These are phyloP conservation scores for Phytoseiulus persimilis DNA, from an alignment of 2,888 invertebrate species.

Conservation along the genomic window DNA sequence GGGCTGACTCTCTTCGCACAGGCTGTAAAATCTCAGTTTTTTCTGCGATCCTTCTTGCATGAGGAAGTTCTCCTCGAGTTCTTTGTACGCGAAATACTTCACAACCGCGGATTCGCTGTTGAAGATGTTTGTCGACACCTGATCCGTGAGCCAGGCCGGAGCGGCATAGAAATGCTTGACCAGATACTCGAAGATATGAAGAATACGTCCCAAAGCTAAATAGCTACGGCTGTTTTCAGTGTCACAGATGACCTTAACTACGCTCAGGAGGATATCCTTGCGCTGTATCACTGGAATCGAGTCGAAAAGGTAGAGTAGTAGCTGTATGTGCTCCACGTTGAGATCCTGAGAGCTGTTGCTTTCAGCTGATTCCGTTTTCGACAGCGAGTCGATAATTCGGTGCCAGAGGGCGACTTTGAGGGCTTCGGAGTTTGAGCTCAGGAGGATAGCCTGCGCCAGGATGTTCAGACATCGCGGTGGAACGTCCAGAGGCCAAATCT, in stretches of 20 bases:
- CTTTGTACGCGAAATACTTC: slow-evolving; percentile 60
- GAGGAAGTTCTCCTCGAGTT: slow-evolving; percentile 64
- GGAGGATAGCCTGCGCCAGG: slow-evolving; percentile 69
- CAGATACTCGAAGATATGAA: slow-evolving; percentile 82
- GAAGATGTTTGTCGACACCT: slow-evolving; percentile 58
- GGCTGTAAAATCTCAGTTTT: slow-evolving; percentile 81
- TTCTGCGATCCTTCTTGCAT: slow-evolving; percentile 50
- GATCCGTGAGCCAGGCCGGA: slow-evolving; percentile 71
- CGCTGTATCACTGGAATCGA: slow-evolving; percentile 91
- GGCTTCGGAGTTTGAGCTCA: slow-evolving; percentile 45
- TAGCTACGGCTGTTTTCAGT: not conserved
- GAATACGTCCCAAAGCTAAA: slow-evolving; percentile 57
- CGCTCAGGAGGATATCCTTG: slow-evolving; percentile 70
- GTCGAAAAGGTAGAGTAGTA: slow-evolving; percentile 85
- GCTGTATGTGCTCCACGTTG: slow-evolving; percentile 89
- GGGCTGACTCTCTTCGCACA: slow-evolving; percentile 61
- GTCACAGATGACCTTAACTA: slow-evolving; percentile 48
- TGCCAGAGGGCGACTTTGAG: slow-evolving; percentile 12
- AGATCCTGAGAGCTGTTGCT: slow-evolving; percentile 57
- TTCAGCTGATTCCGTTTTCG: not conserved
- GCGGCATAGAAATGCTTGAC: slow-evolving; percentile 92
- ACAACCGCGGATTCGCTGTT: slow-evolving; percentile 57
- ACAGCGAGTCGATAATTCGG: not conserved
- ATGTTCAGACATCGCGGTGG: slow-evolving; percentile 68
- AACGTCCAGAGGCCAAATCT: slow-evolving; percentile 66